A percentile compares a stretch with the other conserved stretches of the same genome.
Evolutionary conservation across 1,140 invertebrate species (phyloP).

Genomic region (Tribolium madens): DNA sequence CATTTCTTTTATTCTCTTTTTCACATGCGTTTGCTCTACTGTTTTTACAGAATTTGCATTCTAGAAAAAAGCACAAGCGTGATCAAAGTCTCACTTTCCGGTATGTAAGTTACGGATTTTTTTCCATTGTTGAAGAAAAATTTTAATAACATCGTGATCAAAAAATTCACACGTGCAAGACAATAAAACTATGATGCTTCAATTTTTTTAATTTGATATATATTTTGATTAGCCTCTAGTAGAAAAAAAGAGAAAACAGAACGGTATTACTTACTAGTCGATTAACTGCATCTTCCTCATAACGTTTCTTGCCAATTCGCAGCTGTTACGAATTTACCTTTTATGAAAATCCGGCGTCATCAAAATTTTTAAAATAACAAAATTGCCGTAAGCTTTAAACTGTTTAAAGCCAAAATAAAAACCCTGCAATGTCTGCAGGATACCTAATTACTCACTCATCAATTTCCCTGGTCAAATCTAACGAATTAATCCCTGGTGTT

Average conservation of each 20-base stretch:
- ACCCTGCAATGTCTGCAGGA: not conserved
- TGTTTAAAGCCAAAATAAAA: not conserved
- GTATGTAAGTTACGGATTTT: not conserved
- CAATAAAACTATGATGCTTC: not conserved
- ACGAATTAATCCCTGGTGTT: conserved; percentile 48
- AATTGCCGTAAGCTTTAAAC: too few relatives aligned
- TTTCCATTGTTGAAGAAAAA: not conserved
- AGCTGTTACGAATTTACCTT: not conserved
- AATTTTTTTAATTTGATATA: not conserved
- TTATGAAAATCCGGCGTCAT: conserved; percentile 3
- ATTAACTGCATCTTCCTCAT: not conserved
- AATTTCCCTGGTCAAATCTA: conserved; percentile 56
- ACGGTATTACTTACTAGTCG: not conserved
- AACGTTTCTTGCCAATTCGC: not conserved
- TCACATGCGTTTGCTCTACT: not conserved
- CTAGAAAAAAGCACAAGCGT: not conserved
- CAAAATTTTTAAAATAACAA: conserved; percentile 23
- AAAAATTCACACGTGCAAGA: not conserved
- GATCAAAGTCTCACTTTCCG: not conserved
- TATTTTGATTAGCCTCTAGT: not conserved
- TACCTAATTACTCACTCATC: conserved; percentile 58
- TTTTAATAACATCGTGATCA: too few relatives aligned
- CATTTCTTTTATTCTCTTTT: not conserved
- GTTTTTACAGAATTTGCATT: not conserved
- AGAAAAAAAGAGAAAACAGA: not conserved